These are phyloP conservation scores for Pecten maximus DNA, from an alignment of 2,888 invertebrate genomes.

Conservation along the genomic window DNA sequence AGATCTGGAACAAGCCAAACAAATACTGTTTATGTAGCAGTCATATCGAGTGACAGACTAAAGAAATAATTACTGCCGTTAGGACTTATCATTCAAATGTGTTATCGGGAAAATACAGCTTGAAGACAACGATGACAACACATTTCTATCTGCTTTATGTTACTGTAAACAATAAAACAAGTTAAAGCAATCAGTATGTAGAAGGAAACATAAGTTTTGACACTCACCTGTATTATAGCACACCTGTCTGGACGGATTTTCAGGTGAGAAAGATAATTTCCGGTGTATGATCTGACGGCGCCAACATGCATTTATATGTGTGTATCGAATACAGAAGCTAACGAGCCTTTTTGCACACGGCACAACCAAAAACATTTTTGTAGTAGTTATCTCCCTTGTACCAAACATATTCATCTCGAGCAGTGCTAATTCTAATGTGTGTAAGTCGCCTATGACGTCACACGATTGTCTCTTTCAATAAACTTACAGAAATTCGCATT, in stretches of 20 bases:
- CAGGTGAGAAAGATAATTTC: slow-evolving; percentile 5
- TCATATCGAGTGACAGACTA: neutral
- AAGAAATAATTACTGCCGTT: neutral
- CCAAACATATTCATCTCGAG: too few species aligned
- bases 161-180: neutral
- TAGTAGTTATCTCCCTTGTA: neutral
- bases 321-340: neutral
- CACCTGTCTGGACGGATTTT: slow-evolving; percentile 21
- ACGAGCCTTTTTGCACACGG: slow-evolving; percentile 1
- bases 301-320: neutral
- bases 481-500: too few species aligned
- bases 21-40: neutral
- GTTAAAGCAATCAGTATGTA: neutral
- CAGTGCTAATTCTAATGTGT: too few species aligned
- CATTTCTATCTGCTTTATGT: neutral
- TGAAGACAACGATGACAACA: neutral
- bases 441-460: too few species aligned
- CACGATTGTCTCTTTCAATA: too few species aligned
- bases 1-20: neutral
- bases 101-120: neutral
- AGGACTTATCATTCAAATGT: neutral
- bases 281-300: neutral
- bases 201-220: neutral
- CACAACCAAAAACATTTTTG: neutral
- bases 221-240: neutral